These are phyloP conservation scores for Onychomys arenicola DNA, from an alignment of 2,797 vertebrate species.

Conservation along the genomic window DNA sequence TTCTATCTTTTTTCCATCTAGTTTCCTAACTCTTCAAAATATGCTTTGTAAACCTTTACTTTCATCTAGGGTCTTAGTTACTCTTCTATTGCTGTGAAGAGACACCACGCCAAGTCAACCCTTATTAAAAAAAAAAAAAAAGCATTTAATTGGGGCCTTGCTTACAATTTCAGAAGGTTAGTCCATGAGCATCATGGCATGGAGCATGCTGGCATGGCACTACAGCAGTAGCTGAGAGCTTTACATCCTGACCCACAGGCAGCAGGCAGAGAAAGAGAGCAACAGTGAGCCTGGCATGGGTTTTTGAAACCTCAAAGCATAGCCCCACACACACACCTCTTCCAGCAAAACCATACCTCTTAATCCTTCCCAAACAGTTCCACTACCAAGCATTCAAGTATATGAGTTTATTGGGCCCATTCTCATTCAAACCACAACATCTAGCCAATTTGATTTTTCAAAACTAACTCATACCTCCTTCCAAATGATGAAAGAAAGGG, in stretches of 20 bases:
- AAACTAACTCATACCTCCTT: background rate
- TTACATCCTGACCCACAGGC: background rate
- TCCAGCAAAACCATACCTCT: background rate
- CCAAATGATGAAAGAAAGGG: background rate
- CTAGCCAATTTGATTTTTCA: background rate
- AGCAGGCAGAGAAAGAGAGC: background rate
- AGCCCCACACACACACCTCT: background rate
- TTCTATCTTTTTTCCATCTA: background rate
- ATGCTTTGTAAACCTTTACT: background rate
- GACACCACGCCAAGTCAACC: background rate
- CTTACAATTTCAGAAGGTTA: background rate
- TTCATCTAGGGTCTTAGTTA: background rate
- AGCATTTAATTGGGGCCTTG: background rate
- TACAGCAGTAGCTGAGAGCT: background rate
- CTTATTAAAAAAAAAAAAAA: background rate
- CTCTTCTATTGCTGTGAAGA: background rate
- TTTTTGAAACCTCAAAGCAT: background rate
- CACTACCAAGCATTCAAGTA: background rate
- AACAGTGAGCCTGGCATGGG: background rate
- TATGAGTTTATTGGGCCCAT: background rate
- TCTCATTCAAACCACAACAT: background rate
- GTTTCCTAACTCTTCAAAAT: constrained; percentile 2
- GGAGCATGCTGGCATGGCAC: too few relatives aligned
- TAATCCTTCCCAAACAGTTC: background rate
- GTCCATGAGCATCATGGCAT: background rate